Percentiles rank a stretch among this genome's conserved stretches.
Evolutionary conservation across 2,888 invertebrate species (phyloP).

Genomic region (Tryphoninae sp.): DNA sequence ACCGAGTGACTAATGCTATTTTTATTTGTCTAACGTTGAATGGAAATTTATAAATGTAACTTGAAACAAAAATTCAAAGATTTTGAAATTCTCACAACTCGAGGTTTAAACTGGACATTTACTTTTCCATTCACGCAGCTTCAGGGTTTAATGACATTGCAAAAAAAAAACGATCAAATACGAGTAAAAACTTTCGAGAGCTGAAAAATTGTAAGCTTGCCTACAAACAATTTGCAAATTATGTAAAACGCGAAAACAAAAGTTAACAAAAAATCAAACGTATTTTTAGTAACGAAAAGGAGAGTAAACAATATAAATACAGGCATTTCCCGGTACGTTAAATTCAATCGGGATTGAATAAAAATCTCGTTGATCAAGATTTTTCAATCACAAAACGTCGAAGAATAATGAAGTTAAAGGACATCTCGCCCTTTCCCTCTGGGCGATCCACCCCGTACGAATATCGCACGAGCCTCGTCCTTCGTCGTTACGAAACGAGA

Average conservation of each 20-base stretch:
- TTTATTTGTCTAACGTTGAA: neutral
- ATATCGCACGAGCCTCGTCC: conserved; percentile 14
- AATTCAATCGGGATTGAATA: conserved; percentile 30
- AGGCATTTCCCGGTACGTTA: neutral
- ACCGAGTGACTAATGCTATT: neutral
- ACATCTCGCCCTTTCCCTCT: neutral
- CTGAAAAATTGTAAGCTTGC: too few species aligned
- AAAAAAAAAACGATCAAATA: neutral
- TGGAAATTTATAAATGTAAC: too few species aligned
- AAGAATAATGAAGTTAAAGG: conserved; percentile 52
- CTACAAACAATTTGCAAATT: too few species aligned
- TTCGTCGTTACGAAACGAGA: conserved; percentile 24
- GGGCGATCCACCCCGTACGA: conserved; percentile 26
- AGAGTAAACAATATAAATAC: neutral
- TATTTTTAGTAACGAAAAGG: neutral
- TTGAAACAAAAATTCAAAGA: too few species aligned
- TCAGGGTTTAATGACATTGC: neutral
- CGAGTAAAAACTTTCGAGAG: too few species aligned
- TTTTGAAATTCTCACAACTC: too few species aligned
- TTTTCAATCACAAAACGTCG: neutral
- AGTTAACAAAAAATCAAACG: neutral
- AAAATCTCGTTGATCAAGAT: conserved; percentile 26
- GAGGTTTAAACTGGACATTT: too few species aligned
- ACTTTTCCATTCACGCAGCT: neutral
- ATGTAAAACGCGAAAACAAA: too few species aligned